Evolutionary conservation across 2,797 vertebrate species (phyloP).

Genomic region (Gephyroberyx darwinii): DNA sequence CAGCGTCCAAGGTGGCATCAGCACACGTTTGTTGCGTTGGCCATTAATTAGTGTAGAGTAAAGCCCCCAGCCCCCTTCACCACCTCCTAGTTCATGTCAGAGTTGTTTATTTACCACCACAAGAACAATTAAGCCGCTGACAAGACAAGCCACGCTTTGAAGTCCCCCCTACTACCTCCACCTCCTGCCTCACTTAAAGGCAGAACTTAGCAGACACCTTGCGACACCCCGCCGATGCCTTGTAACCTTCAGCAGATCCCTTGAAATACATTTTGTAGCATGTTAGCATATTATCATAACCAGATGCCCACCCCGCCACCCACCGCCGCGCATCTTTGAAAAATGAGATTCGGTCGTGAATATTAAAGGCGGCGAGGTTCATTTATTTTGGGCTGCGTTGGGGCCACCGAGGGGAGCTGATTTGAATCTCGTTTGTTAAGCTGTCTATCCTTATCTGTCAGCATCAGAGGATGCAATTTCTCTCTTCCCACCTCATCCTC

Average conservation of each 20-base stretch:
- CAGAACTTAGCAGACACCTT: conserved; percentile 44
- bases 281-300: conserved; percentile 66
- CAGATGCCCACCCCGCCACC: conserved; percentile 64
- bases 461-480: conserved; percentile 75
- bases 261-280: conserved; percentile 63
- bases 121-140: conserved; percentile 69
- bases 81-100: conserved; percentile 53
- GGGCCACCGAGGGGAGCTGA: conserved; percentile 71
- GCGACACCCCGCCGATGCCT: conserved; percentile 46
- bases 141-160: conserved; percentile 50
- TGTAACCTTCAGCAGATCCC: conserved; percentile 66
- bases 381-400: conserved; percentile 72
- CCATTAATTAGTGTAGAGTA: conserved; percentile 65
- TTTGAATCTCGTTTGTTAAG: conserved; percentile 81
- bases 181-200: conserved; percentile 25
- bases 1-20: conserved; percentile 31
- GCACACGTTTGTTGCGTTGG: conserved; percentile 53
- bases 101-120: conserved; percentile 72
- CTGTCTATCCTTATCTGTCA: conserved; percentile 78
- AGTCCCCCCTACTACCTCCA: conserved; percentile 43
- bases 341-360: conserved; percentile 57
- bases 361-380: conserved; percentile 70
- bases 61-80: conserved; percentile 31
- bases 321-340: conserved; percentile 56
- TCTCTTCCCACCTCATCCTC: conserved; percentile 65